Evolutionary conservation across 2,888 invertebrate genomes (phyloP), one percentile per base, ranked within the genome.

Genomic region (Eretmocerus hayati): DNA sequence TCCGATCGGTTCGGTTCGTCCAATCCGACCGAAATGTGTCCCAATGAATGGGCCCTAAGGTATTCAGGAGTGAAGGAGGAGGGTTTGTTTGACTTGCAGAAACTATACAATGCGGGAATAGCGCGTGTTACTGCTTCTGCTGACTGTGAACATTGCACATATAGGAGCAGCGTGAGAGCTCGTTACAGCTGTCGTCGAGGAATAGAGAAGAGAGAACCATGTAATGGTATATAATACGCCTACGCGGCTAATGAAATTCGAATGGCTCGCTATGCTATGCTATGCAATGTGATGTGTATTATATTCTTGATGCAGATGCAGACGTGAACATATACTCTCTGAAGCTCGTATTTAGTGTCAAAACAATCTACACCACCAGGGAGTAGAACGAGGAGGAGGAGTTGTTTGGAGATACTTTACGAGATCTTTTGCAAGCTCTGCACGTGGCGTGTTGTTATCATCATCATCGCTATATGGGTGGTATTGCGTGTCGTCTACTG

Each of bases 181-280:
- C 42, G 47, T 42, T 42, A 42, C 41, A 23, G 23, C 41, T 33
- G n/a, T 13, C 33, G 18, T 5, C 36, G 19, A 33, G 33, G 33
- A n/a, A n/a, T n/a, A n/a, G n/a, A n/a, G n/a, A n/a, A n/a, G n/a
- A n/a, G n/a, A n/a, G n/a, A n/a, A n/a, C n/a, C n/a, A n/a, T n/a
- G n/a, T n/a, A n/a, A n/a, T n/a, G n/a, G n/a, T n/a, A n/a, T n/a
- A n/a, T 13, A n/a, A 22, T 26, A 20, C 22, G 22, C 22, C 39
- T 32, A 40, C 45, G 19, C 37, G 8, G 33, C 48, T 48, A 48
- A 44, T 48, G 43, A 48, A 48, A 44, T 48, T 48, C 39, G 43
- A 48, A 48, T 42, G 41, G 41, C 30, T 40, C 38, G 36, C 26
- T n/a, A n/a, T n/a, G 26, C 26, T 11, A 26, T n/a, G 1, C 26